phyloP scores from a whole-genome alignment of 2,888 invertebrate genomes.

The Tuta absoluta region DNA sequence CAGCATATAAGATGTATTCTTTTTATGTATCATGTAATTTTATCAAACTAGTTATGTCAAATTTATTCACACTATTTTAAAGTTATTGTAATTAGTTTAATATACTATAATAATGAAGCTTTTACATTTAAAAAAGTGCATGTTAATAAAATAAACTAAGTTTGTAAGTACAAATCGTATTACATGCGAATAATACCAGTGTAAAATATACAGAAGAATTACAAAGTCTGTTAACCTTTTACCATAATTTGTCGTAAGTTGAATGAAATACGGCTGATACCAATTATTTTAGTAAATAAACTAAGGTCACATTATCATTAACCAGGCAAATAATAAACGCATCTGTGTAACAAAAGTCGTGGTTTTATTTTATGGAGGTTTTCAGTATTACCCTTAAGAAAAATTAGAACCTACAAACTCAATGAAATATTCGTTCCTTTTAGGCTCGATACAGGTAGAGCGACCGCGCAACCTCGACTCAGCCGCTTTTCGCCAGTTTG shows the following conservation, averaged over 20 bases:
- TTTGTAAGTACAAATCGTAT: conserved; percentile 63
- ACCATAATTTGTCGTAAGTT: conserved; percentile 38
- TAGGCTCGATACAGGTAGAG: too few relatives aligned
- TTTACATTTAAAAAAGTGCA: conserved; percentile 20
- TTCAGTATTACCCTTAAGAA: not conserved
- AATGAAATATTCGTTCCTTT: too few relatives aligned
- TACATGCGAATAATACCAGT: conserved; percentile 58
- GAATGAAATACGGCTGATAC: conserved; percentile 61
- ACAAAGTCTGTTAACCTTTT: conserved; percentile 4
- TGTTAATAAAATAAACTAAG: conserved; percentile 34
- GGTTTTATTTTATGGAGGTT: not conserved
- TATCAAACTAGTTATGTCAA: conserved; percentile 26
- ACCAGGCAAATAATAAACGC: conserved; percentile 43
- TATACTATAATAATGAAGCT: conserved; percentile 8
- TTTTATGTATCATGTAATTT: conserved; percentile 28
- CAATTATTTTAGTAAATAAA: conserved; percentile 59
- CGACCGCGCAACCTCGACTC: too few relatives aligned
- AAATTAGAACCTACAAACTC: too few relatives aligned
- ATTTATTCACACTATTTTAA: conserved; percentile 9
- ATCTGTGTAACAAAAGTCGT: conserved; percentile 16
- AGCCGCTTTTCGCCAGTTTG: too few relatives aligned
- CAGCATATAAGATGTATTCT: too few relatives aligned
- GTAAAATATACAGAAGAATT: conserved; percentile 52
- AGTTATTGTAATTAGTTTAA: conserved; percentile 12
- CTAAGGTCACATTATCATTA: conserved; percentile 63